Percentiles rank a stretch among this genome's conserved stretches.
Conservation (phyloP, 2,888 invertebrate species). For the Chesias legatella region DNA sequence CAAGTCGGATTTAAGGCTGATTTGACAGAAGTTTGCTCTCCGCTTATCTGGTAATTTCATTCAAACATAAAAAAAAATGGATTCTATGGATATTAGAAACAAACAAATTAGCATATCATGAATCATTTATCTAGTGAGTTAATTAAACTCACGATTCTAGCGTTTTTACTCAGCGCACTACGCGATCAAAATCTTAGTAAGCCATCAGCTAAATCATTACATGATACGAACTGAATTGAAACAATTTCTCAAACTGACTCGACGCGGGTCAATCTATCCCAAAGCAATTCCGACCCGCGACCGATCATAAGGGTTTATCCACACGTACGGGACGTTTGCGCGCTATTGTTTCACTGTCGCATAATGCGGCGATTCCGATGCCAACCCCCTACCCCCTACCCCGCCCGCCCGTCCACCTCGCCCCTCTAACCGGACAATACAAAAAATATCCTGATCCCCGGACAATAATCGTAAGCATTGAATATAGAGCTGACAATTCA, state of each 20-base stretch:
- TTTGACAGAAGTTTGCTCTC: too few relatives aligned
- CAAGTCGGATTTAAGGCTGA: too few relatives aligned
- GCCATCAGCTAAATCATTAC: too few relatives aligned
- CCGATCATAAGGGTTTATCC: slow-evolving; percentile 22
- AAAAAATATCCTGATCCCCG: slow-evolving; percentile 35
- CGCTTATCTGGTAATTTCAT: too few relatives aligned
- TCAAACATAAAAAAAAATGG: too few relatives aligned
- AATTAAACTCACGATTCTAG: too few relatives aligned
- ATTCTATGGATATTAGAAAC: too few relatives aligned
- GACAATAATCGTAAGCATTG: slow-evolving; percentile 42
- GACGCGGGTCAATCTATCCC: slow-evolving; percentile 3
- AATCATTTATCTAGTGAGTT: too few relatives aligned
- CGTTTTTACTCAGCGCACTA: too few relatives aligned
- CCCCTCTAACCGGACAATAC: slow-evolving; percentile 30
- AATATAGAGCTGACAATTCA: slow-evolving; percentile 32
- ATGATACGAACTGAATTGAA: background rate
- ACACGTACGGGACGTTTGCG: slow-evolving; percentile 23
- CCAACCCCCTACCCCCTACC: slow-evolving; percentile 21
- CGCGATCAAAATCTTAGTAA: too few relatives aligned
- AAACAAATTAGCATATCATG: too few relatives aligned
- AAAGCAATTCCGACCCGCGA: background rate
- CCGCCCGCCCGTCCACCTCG: slow-evolving; percentile 9
- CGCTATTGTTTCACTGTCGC: slow-evolving; percentile 31
- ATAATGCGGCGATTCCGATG: slow-evolving; percentile 37
- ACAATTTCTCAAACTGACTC: background rate